These are phyloP conservation scores for Burhinus oedicnemus DNA, from an alignment of 2,113 vertebrate species.

Conservation along the genomic window DNA sequence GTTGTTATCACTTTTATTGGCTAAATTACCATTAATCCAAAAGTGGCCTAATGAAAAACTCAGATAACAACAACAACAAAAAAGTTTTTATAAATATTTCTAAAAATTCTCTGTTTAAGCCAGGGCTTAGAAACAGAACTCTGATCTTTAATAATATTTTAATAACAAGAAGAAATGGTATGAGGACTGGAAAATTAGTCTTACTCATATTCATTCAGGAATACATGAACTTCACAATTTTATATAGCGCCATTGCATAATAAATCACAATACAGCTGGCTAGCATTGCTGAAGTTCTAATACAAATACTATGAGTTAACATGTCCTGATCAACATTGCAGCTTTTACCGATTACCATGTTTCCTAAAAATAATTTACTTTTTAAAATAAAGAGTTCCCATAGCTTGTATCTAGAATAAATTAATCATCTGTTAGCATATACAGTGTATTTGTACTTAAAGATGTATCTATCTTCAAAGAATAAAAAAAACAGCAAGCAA, in stretches of 20 bases:
- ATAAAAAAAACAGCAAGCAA: neutral
- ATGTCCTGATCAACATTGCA: neutral
- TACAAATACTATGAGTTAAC: neutral
- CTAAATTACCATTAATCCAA: constrained; percentile 16
- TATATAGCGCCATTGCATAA: neutral
- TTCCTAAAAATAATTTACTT: constrained; percentile 25
- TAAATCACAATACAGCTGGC: neutral
- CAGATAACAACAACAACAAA: neutral
- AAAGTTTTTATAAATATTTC: constrained; percentile 35
- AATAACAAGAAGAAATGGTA: constrained; percentile 30
- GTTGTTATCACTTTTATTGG: neutral
- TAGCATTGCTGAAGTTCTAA: constrained; percentile 21
- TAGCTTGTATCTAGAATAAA: constrained; percentile 46
- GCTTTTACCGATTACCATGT: neutral
- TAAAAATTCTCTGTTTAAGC: constrained; percentile 21
- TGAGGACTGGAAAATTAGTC: constrained; percentile 26
- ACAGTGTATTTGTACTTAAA: neutral
- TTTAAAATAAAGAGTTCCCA: constrained; percentile 6
- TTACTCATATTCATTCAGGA: neutral
- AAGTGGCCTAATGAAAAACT: constrained; percentile 16
- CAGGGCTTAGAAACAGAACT: constrained; percentile 39
- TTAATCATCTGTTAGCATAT: neutral
- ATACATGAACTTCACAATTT: neutral
- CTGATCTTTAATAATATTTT: neutral
- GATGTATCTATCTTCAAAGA: neutral